Evolutionary conservation across 2,113 vertebrate species (phyloP).

Genomic region (Recurvirostra avosetta): DNA sequence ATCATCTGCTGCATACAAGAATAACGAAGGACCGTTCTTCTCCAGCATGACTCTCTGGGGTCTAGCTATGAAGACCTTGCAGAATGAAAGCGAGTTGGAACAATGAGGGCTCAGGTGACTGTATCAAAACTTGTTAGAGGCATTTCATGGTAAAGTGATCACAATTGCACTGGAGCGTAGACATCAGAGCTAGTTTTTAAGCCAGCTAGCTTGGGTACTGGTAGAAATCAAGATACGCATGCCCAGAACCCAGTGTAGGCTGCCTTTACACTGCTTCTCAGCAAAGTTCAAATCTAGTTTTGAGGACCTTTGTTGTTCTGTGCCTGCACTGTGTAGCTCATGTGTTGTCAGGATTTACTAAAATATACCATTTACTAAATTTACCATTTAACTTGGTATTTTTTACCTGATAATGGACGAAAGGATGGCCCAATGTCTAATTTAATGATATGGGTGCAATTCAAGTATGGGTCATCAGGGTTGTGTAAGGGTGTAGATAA

Average conservation of each 20-base stretch:
- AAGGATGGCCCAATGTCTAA: not conserved
- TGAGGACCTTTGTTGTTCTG: not conserved
- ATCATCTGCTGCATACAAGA: constrained; percentile 61
- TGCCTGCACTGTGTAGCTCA: not conserved
- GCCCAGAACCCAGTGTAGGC: not conserved
- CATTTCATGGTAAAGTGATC: not conserved
- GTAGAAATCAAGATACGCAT: not conserved
- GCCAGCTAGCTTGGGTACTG: not conserved
- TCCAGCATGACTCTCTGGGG: constrained; percentile 92
- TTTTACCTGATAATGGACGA: not conserved
- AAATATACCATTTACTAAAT: not conserved
- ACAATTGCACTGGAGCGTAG: not conserved
- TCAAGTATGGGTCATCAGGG: not conserved
- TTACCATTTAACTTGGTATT: not conserved
- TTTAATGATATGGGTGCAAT: not conserved
- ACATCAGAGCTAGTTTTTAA: not conserved
- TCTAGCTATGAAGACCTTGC: constrained; percentile 90
- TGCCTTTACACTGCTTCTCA: not conserved
- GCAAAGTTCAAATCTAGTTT: not conserved
- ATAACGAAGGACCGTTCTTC: constrained; percentile 83
- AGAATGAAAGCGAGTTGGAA: constrained; percentile 88
- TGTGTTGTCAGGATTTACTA: not conserved
- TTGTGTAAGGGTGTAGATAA: not conserved
- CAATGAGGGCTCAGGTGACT: constrained; percentile 62
- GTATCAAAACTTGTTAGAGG: not conserved